A percentile compares a stretch with the other conserved stretches of the same genome.
These are phyloP conservation scores for Orchestes rusci DNA, from an alignment of 2,888 invertebrate species.

Conservation along the genomic window DNA sequence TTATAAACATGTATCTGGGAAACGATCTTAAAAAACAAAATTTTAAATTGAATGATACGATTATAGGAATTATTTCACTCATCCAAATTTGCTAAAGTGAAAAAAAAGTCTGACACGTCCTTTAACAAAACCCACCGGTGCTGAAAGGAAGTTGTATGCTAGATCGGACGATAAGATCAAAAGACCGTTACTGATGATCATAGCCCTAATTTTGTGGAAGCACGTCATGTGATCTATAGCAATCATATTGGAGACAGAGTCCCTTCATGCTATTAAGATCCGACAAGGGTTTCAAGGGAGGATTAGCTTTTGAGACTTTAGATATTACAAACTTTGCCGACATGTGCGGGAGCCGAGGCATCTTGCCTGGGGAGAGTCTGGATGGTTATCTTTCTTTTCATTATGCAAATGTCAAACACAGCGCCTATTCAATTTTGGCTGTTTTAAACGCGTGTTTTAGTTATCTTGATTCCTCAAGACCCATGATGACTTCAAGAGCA, in stretches of 20 bases:
- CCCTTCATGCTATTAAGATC: conserved; percentile 10
- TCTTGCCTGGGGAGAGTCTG: conserved; percentile 10
- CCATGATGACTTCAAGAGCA: too few relatives aligned
- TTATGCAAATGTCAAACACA: conserved; percentile 24
- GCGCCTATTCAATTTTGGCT: conserved; percentile 20
- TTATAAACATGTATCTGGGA: too few relatives aligned
- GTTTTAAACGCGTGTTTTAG: too few relatives aligned
- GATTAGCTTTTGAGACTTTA: conserved; percentile 27
- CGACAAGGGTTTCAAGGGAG: conserved; percentile 22
- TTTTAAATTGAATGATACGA: too few relatives aligned
- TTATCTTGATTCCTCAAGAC: too few relatives aligned
- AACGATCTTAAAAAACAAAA: too few relatives aligned
- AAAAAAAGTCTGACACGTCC: too few relatives aligned
- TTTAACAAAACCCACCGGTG: too few relatives aligned
- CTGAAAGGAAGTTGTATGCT: too few relatives aligned
- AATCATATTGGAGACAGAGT: conserved; percentile 27
- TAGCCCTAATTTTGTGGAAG: conserved; percentile 26
- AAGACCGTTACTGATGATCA: conserved; percentile 26
- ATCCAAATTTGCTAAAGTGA: too few relatives aligned
- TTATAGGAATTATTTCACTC: too few relatives aligned
- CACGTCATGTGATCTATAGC: conserved; percentile 27
- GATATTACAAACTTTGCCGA: conserved; percentile 17
- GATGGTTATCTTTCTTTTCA: conserved; percentile 24
- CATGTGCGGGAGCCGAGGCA: conserved; percentile 11
- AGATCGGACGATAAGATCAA: conserved; percentile 26